A percentile compares a stretch with the other conserved stretches of the same genome.
phyloP scores from a whole-genome alignment of 2,888 invertebrate species.

The Gnatocerus cornutus region DNA sequence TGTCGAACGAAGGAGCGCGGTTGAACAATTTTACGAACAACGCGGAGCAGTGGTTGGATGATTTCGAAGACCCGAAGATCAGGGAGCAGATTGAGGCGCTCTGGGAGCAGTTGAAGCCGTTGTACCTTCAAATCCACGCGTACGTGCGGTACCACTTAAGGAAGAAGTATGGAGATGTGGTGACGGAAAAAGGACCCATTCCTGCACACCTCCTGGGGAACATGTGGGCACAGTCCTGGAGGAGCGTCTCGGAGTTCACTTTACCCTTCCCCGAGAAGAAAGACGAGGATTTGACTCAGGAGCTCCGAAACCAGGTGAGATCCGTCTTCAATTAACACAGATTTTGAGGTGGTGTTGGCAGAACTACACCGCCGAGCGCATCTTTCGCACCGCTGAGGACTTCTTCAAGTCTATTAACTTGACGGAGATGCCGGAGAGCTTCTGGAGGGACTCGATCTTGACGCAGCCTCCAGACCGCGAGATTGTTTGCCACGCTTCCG shows the following conservation, averaged over 20 bases:
- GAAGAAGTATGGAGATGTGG: conserved; percentile 82
- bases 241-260: conserved; percentile 78
- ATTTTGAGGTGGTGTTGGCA: too few relatives aligned
- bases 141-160: conserved; percentile 83
- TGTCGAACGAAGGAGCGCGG: conserved; percentile 82
- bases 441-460: conserved; percentile 91
- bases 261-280: conserved; percentile 83
- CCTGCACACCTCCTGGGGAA: conserved; percentile 85
- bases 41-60: conserved; percentile 81
- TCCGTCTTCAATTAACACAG: too few relatives aligned
- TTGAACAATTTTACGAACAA: conserved; percentile 82
- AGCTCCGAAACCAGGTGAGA: conserved; percentile 80
- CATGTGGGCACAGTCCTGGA: conserved; percentile 91
- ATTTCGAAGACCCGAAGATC: conserved; percentile 82
- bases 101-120: conserved; percentile 84
- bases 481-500: conserved; percentile 89
- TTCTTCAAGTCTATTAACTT: conserved; percentile 90
- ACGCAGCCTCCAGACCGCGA: conserved; percentile 84
- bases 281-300: conserved; percentile 81
- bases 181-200: conserved; percentile 80
- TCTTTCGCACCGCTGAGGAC: conserved; percentile 89
- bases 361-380: conserved; percentile 83
- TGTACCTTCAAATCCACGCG: conserved; percentile 89
- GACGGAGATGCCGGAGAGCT: conserved; percentile 84
- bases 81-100: conserved; percentile 79